Evolutionary conservation across 2,888 invertebrate genomes (phyloP).

Genomic region (Rotaria socialis): DNA sequence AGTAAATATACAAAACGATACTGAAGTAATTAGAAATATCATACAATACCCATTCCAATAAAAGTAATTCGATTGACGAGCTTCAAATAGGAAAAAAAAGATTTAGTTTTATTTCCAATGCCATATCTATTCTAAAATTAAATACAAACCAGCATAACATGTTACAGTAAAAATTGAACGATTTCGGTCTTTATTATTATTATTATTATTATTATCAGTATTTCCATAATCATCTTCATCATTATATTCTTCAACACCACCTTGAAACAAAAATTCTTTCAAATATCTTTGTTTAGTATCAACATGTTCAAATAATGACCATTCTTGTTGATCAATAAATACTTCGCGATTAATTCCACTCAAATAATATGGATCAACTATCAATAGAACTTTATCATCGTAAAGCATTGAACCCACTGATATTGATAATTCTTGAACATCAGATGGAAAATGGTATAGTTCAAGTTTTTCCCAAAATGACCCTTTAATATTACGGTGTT

Average conservation of each 20-base stretch:
- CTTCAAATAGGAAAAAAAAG: background rate
- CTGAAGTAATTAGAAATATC: background rate
- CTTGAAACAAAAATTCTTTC: background rate
- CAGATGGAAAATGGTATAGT: constrained; percentile 47
- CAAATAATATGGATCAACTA: constrained; percentile 49
- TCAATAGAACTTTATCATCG: constrained; percentile 49
- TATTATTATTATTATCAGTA: background rate
- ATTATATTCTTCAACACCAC: background rate
- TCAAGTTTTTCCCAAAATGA: constrained; percentile 42
- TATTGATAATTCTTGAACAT: constrained; percentile 43
- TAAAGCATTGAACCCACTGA: constrained; percentile 43
- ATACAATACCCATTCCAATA: constrained; percentile 29
- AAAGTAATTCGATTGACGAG: background rate
- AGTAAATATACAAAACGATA: constrained; percentile 7
- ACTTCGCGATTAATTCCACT: constrained; percentile 46
- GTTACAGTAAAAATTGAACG: constrained; percentile 1
- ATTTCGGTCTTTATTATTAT: background rate
- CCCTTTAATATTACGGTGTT: constrained; percentile 27
- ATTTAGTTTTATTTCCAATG: too few relatives aligned
- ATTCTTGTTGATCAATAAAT: constrained; percentile 56
- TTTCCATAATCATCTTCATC: background rate
- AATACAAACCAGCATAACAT: background rate
- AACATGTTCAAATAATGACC: constrained; percentile 53
- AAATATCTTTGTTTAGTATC: constrained; percentile 4
- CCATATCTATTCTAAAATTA: background rate